phyloP scores from a whole-genome alignment of 2,113 vertebrate genomes.

The Sylvia atricapilla region DNA sequence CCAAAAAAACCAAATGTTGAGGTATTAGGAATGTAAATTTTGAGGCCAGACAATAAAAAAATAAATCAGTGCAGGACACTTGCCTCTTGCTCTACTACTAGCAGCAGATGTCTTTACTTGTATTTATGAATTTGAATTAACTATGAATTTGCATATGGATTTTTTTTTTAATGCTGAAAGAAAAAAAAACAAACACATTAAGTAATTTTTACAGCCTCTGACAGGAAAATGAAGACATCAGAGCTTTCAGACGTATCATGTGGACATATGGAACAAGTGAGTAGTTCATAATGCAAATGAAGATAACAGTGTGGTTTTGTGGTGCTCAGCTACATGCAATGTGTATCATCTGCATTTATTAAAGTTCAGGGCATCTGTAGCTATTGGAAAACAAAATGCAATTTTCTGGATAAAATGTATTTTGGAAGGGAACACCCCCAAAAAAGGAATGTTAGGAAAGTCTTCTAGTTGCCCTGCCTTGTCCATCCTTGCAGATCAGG shows the following conservation, averaged over 20 bases:
- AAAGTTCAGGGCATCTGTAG: background rate
- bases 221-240: constrained; percentile 46
- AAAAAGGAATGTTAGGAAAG: background rate
- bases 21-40: background rate
- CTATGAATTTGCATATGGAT: background rate
- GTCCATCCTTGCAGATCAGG: background rate
- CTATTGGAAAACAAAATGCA: background rate
- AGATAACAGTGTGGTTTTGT: background rate
- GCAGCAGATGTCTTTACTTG: background rate
- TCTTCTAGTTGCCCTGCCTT: background rate
- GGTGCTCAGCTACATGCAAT: background rate
- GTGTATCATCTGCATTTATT: background rate
- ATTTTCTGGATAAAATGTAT: background rate
- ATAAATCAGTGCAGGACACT: background rate
- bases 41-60: background rate
- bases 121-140: constrained; percentile 25
- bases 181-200: background rate
- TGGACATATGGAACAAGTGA: constrained; percentile 25
- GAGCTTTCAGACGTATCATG: background rate
- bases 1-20: background rate
- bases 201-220: constrained; percentile 14
- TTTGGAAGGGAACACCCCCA: background rate
- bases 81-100: background rate
- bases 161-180: background rate
- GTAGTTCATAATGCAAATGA: constrained; percentile 32